phyloP scores from a whole-genome alignment of 2,888 invertebrate genomes.

The Drosophila vallismaia region DNA sequence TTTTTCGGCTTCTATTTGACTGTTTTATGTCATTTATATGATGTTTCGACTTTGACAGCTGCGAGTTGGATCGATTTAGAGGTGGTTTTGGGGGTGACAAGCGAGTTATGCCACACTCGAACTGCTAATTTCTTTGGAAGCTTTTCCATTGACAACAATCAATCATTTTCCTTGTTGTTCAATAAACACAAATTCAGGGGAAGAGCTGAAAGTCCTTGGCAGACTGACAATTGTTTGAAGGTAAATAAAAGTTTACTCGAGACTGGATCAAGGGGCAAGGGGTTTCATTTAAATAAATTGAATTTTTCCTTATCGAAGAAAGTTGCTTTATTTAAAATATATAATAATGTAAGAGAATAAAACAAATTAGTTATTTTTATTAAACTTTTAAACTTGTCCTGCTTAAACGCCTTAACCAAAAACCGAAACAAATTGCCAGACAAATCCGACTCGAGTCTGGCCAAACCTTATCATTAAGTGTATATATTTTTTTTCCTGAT shows the following conservation, averaged over 20 bases:
- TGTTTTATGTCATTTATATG: constrained; percentile 68
- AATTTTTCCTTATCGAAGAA: neutral
- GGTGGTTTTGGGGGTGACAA: constrained; percentile 14
- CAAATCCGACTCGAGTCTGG: neutral
- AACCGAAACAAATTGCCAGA: constrained; percentile 3
- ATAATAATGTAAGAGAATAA: no score
- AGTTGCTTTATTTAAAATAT: neutral
- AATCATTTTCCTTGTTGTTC: constrained; percentile 55
- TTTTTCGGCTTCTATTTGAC: constrained; percentile 35
- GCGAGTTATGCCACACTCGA: constrained; percentile 41
- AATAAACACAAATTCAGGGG: constrained; percentile 8
- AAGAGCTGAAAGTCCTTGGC: neutral
- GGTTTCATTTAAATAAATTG: neutral
- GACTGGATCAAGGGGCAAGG: neutral
- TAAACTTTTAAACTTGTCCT: no score
- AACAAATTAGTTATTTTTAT: no score
- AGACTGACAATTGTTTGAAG: neutral
- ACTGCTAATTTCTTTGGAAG: constrained; percentile 56
- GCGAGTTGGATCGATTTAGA: constrained; percentile 51
- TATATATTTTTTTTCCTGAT: constrained; percentile 2
- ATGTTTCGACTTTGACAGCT: constrained; percentile 66
- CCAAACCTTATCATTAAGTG: constrained; percentile 15
- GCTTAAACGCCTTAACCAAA: no score
- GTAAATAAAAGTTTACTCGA: neutral
- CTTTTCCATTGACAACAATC: constrained; percentile 57